Evolutionary conservation across 2,113 vertebrate species (phyloP).

Genomic region (Daboia siamensis): DNA sequence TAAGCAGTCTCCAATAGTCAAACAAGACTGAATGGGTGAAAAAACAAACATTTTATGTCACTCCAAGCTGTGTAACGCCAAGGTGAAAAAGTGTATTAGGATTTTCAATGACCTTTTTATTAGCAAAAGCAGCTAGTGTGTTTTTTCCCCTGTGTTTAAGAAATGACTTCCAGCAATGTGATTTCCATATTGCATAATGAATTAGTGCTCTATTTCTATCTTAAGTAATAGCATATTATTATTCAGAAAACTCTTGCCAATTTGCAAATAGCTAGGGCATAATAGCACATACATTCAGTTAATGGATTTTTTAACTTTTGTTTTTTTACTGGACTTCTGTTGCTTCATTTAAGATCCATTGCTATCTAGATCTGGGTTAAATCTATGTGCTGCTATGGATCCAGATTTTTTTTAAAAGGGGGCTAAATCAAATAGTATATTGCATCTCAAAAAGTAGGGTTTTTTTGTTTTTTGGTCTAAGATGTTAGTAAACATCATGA

Average conservation of each 20-base stretch:
- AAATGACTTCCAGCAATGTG: background rate
- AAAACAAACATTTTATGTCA: background rate
- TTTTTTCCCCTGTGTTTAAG: background rate
- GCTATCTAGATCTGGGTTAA: background rate
- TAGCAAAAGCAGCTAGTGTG: background rate
- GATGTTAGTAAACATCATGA: background rate
- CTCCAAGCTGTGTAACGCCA: background rate
- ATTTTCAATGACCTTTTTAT: background rate
- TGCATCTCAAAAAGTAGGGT: background rate
- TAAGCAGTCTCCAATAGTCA: too few relatives aligned
- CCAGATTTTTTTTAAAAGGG: background rate
- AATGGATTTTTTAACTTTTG: background rate
- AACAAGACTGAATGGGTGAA: too few relatives aligned
- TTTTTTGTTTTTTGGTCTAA: background rate
- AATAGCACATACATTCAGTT: background rate
- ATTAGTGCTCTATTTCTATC: background rate
- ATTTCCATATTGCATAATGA: background rate
- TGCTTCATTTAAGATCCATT: background rate
- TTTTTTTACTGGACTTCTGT: background rate
- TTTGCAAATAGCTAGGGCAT: background rate
- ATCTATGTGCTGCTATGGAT: background rate
- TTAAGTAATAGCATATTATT: background rate
- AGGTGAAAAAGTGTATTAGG: background rate
- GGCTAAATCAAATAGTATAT: background rate
- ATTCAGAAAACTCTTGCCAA: background rate